Base-by-base conservation (phyloP, 2,797 vertebrate genomes). In the Pelochelys cantorii region DNA sequence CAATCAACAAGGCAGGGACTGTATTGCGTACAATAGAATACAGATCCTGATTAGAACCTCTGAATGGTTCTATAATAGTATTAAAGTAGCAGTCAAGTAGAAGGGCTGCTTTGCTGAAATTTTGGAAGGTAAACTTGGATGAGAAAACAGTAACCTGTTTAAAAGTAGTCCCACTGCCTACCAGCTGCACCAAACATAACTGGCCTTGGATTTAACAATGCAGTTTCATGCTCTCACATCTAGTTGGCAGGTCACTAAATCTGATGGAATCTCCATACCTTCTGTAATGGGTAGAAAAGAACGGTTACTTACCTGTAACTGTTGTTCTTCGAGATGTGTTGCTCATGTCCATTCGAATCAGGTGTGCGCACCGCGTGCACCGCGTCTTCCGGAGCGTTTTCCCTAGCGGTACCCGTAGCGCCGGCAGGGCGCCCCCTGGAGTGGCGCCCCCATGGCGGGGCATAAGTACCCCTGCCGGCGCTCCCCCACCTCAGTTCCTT, bases 101-200 rank as follows among this genome's bases (percentile, higher is more conserved):
- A 31, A 37, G 23, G 0, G 0, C 79, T 81, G 37, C 62, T n/a
- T 6, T 23, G 0, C 20, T 57, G 31, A 34, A 3, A 0, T 53
- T 54, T 48, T 48, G 25, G n/a, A 10, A 87, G 27, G 48, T 31
- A 17, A 31, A 60, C 34, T 31, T 1, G 5, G 37, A 4, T 10
- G 68, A 17, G 9, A 71, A 1, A 3, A 52, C 3, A 14, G 3
- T 15, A 3, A 20, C 20, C 78, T 34, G 71, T 4, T 22, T 29
- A 7, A 8, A 53, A 8, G 12, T 1, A 0, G 31, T 2, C 3
- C 2, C 25, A 18, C 18, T 5, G 7, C 11, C 15, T 53, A 25
- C 42, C 4, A 68, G 62, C 1, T 23, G n/a, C 2, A 7, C 25
- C 78, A 37, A 75, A 11, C 9, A 37, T 62, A 52, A 71, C 5